These are phyloP conservation scores for Chloroceryle inda DNA, from an alignment of 2,797 vertebrate species.

Conservation along the genomic window DNA sequence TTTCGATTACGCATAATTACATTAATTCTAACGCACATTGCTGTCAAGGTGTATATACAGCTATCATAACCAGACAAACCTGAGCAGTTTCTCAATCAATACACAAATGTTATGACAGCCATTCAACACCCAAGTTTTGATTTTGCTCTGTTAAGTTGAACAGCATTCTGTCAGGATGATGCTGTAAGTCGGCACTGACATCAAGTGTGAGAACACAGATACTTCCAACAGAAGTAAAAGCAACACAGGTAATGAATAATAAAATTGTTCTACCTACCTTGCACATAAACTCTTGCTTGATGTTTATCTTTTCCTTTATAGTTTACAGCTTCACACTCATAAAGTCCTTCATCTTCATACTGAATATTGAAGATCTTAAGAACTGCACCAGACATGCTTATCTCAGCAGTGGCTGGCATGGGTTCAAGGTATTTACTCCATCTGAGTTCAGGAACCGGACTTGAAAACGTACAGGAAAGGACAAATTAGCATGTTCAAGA, in stretches of 20 bases:
- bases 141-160: background rate
- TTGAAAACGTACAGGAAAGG: slow-evolving; percentile 70
- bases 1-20: background rate
- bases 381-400: slow-evolving; percentile 88
- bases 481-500: slow-evolving; percentile 24
- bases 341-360: slow-evolving; percentile 90
- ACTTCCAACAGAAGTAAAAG: background rate
- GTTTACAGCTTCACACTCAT: slow-evolving; percentile 93
- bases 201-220: background rate
- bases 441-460: slow-evolving; percentile 93
- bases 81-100: background rate
- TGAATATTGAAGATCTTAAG: slow-evolving; percentile 92
- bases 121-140: background rate
- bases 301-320: slow-evolving; percentile 92
- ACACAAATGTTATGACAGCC: background rate
- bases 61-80: background rate
- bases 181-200: background rate
- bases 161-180: background rate
- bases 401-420: slow-evolving; percentile 87
- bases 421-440: slow-evolving; percentile 91
- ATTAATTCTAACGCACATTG: background rate
- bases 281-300: slow-evolving; percentile 87
- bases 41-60: background rate
- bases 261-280: slow-evolving; percentile 82
- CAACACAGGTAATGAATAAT: background rate